Conservation (phyloP, 1,140 invertebrate species). For the Drosophila carrolli region DNA sequence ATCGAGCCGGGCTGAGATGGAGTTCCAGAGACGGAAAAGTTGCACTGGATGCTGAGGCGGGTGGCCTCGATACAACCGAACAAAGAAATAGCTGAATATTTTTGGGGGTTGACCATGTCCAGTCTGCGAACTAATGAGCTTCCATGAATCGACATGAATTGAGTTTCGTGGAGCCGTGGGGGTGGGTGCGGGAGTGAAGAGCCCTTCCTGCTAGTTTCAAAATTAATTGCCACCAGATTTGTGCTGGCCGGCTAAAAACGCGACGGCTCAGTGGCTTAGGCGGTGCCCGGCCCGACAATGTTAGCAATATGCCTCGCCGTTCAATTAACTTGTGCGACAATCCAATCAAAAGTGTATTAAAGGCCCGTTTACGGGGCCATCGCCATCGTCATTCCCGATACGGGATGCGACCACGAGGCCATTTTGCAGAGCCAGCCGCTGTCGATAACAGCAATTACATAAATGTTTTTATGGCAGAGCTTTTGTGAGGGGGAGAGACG, state of each 20-base stretch:
- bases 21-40: conserved; percentile 22
- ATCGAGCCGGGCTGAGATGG: conserved; percentile 8
- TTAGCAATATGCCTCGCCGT: conserved; percentile 45
- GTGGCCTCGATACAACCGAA: conserved; percentile 22
- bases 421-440: conserved; percentile 60
- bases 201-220: conserved; percentile 59
- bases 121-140: conserved; percentile 70
- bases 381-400: conserved; percentile 23
- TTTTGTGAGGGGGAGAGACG: background rate
- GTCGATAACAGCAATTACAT: conserved; percentile 81
- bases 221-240: conserved; percentile 73
- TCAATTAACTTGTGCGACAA: conserved; percentile 83
- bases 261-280: conserved; percentile 59
- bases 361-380: conserved; percentile 58
- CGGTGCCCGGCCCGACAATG: background rate
- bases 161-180: conserved; percentile 5
- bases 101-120: conserved; percentile 19
- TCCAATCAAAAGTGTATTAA: conserved; percentile 83
- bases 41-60: conserved; percentile 27
- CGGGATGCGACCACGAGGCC: conserved; percentile 41
- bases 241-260: conserved; percentile 23
- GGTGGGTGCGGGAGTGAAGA: background rate
- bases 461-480: conserved; percentile 72
- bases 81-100: conserved; percentile 45
- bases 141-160: conserved; percentile 63